Evolutionary conservation across 2,888 invertebrate species (phyloP).

Genomic region (Eledone cirrhosa): DNA sequence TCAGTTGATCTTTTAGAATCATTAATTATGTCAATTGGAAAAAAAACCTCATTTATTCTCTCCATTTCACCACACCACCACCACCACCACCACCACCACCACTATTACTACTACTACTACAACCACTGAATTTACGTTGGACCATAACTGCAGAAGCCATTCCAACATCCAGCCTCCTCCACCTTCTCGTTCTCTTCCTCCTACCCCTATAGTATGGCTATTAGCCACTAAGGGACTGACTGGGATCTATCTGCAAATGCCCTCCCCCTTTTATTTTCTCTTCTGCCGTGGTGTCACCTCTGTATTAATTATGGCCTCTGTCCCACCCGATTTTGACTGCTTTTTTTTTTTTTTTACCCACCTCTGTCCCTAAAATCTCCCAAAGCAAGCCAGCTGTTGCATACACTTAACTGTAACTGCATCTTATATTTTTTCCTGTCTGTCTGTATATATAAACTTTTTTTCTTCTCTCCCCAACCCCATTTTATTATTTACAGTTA

Average conservation of each 20-base stretch:
- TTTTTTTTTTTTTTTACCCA: neutral
- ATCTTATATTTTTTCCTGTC: neutral
- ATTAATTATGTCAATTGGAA: neutral
- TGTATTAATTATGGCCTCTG: too few relatives aligned
- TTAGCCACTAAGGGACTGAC: too few relatives aligned
- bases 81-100: too few relatives aligned
- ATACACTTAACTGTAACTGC: neutral
- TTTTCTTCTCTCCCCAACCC: too few relatives aligned
- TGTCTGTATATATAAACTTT: neutral
- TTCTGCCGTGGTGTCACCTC: neutral
- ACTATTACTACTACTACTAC: too few relatives aligned
- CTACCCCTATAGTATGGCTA: too few relatives aligned
- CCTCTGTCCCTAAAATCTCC: neutral
- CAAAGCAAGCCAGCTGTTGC: neutral
- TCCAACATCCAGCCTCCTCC: too few relatives aligned
- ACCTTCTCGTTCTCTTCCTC: too few relatives aligned
- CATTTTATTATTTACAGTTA: too few relatives aligned
- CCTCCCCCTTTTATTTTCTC: neutral
- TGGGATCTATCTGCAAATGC: neutral
- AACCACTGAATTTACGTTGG: too few relatives aligned
- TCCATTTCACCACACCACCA: too few relatives aligned
- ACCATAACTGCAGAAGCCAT: too few relatives aligned
- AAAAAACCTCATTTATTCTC: neutral
- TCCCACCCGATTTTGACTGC: neutral
- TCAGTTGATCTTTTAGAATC: conserved; percentile 12